A percentile compares a stretch with the other conserved stretches of the same genome.
These are phyloP conservation scores for Doris montereyensis DNA, from an alignment of 2,888 invertebrate genomes.

Conservation along the genomic window DNA sequence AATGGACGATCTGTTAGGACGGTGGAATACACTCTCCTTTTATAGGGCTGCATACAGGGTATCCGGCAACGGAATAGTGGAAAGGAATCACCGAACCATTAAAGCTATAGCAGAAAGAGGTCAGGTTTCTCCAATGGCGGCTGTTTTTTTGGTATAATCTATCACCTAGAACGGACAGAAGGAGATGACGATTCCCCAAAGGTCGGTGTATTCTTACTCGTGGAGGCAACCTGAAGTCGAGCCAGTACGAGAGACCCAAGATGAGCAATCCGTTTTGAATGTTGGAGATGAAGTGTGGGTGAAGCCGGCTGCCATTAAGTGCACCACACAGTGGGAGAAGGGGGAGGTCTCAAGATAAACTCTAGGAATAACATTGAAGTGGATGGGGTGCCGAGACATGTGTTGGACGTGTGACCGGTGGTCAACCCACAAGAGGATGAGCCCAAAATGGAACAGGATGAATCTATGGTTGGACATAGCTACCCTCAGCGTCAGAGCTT, in stretches of 20 bases:
- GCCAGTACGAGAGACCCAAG: neutral
- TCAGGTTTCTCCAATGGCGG: neutral
- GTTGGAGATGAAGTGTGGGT: neutral
- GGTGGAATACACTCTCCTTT: neutral
- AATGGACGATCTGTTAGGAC: neutral
- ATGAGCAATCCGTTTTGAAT: too few species aligned
- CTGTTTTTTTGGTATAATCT: neutral
- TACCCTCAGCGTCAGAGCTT: neutral
- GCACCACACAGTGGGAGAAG: neutral
- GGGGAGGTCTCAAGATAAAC: neutral
- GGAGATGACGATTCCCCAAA: neutral
- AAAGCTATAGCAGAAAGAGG: neutral
- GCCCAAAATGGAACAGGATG: neutral
- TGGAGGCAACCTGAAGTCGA: neutral
- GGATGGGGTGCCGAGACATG: neutral
- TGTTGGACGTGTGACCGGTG: neutral
- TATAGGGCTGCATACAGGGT: neutral
- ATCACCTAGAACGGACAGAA: neutral
- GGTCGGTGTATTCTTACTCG: neutral
- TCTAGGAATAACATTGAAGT: neutral
- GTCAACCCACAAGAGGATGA: neutral
- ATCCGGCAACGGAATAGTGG: neutral
- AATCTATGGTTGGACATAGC: neutral
- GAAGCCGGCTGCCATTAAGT: neutral
- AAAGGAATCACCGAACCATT: neutral